Evolutionary conservation across 2,797 vertebrate species (phyloP).

Genomic region (Ambastaia sidthimunki): DNA sequence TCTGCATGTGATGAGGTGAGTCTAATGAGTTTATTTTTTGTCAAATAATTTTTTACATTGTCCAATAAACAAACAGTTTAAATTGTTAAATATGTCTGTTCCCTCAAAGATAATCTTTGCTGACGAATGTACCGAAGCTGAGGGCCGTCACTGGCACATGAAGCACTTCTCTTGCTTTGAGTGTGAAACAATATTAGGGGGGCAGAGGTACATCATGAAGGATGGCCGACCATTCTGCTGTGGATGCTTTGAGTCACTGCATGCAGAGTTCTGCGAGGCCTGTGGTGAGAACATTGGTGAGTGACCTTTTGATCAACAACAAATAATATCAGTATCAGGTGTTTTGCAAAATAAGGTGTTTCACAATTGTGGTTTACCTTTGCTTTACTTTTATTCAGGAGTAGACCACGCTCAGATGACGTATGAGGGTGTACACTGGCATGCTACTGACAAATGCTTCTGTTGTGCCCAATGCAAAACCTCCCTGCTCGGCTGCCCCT

Average conservation of each 20-base stretch:
- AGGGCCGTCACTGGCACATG: slow-evolving; percentile 98
- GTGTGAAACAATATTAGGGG: slow-evolving; percentile 90
- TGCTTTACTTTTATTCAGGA: slow-evolving; percentile 71
- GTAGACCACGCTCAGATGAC: slow-evolving; percentile 99
- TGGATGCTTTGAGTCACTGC: slow-evolving; percentile 92
- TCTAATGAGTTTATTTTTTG: too few relatives aligned
- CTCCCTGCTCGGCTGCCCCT: slow-evolving; percentile 92
- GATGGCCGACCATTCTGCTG: slow-evolving; percentile 94
- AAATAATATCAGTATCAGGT: background rate
- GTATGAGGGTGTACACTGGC: slow-evolving; percentile 96
- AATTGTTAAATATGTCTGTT: background rate
- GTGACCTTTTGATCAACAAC: slow-evolving; percentile 37
- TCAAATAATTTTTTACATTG: background rate
- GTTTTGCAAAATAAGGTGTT: background rate
- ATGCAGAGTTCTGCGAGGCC: slow-evolving; percentile 94
- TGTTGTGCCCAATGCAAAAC: slow-evolving; percentile 93
- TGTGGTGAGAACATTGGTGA: slow-evolving; percentile 95
- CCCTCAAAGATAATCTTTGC: slow-evolving; percentile 90
- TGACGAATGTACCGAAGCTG: slow-evolving; percentile 97
- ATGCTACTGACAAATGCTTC: slow-evolving; percentile 94
- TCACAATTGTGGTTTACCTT: background rate
- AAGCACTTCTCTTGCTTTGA: slow-evolving; percentile 96
- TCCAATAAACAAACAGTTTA: background rate
- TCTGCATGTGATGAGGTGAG: slow-evolving; percentile 87
- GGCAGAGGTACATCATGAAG: slow-evolving; percentile 99